Evolutionary conservation across 1,140 invertebrate species (phyloP), one percentile per base, ranked within the genome.

Genomic region (Bradysia coprophila): DNA sequence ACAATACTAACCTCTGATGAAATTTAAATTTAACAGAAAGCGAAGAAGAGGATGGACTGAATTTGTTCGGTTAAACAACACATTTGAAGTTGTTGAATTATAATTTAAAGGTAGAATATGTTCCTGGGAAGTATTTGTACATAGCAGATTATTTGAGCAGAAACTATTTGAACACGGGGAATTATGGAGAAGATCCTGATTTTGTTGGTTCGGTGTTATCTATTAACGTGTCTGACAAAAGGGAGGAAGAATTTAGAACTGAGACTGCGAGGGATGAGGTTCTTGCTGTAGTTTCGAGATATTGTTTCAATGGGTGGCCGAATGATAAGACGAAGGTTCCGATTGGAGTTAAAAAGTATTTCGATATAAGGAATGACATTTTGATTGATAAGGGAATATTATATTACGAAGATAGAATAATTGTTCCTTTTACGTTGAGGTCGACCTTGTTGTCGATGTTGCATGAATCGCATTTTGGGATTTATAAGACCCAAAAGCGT

Each of bases 391-490:
- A 59, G 39, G 49, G 47, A 8, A 23, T 62, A 28, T 43, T 63
- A 38, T 55, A 51, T 41, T 51, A 52, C 37, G 43, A 45, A 42
- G 46, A 54, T 40, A 44, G 38, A 41, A 20, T 61, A 10, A 24
- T 59, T 20, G 55, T 62, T 21, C 60, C 61, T 6, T 44, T 33
- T 8, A 21, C 33, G 8, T 43, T 60, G 16, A 42, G 57, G 21
- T 28, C 37, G 21, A 42, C 51, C 41, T 59, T 63, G 43, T 37
- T 63, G 39, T 31, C 48, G 0, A 44, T 45, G 28, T 33, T 64
- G 6, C 60, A 63, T 43, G 55, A 59, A 39, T 50, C 48, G 20
- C 54, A 49, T 49, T 21, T 50, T 2, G 54, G 51, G 9, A 43
- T 51, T 4, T 45, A 45, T 38, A 55, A 55, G 47, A 53, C 45